These are phyloP conservation scores for Aplochiton taeniatus DNA, from an alignment of 2,797 vertebrate genomes.

Conservation along the genomic window DNA sequence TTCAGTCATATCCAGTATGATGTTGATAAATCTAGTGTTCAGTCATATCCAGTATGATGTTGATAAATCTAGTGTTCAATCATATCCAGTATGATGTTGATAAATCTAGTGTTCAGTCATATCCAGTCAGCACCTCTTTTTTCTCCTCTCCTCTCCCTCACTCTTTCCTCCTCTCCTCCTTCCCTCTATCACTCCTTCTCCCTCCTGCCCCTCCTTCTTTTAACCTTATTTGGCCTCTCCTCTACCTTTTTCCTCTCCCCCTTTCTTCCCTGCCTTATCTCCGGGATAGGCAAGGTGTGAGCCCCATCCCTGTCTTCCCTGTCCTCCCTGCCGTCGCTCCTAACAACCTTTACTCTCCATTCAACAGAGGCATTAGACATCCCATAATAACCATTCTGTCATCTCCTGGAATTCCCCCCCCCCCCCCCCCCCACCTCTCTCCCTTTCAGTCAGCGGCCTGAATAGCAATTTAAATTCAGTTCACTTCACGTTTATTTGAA, in stretches of 20 bases:
- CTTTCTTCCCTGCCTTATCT: slow-evolving; percentile 19
- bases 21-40: no score
- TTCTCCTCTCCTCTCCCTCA: neutral
- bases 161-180: neutral
- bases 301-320: slow-evolving; percentile 37
- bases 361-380: slow-evolving; percentile 43
- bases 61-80: no score
- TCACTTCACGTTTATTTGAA: slow-evolving; percentile 76
- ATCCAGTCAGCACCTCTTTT: no score
- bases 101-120: no score
- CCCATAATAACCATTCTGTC: slow-evolving; percentile 68
- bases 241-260: slow-evolving; percentile 27
- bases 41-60: no score
- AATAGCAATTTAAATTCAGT: slow-evolving; percentile 76
- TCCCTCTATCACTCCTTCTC: neutral
- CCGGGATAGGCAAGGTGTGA: slow-evolving; percentile 56
- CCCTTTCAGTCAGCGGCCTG: slow-evolving; percentile 59
- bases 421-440: slow-evolving; percentile 34
- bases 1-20: no score
- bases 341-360: slow-evolving; percentile 39
- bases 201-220: slow-evolving; percentile 14
- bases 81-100: no score
- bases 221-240: slow-evolving; percentile 30
- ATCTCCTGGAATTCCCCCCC: slow-evolving; percentile 46
- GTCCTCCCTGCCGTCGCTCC: slow-evolving; percentile 51